These are phyloP conservation scores for Urocynchramus pylzowi DNA, from an alignment of 2,113 vertebrate species.

Conservation along the genomic window DNA sequence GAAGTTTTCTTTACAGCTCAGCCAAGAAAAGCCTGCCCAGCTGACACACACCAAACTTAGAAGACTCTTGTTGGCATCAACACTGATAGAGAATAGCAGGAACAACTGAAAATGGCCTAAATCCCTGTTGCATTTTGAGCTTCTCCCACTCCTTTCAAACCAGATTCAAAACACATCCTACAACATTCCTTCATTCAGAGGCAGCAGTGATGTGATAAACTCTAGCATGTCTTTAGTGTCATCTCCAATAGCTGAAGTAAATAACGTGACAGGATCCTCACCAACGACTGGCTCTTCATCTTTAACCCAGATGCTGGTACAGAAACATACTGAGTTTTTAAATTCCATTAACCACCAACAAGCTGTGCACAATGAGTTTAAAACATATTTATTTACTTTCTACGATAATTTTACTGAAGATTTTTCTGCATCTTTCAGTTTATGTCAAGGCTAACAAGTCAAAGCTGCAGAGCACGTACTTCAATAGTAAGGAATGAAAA, in stretches of 20 bases:
- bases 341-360: not conserved
- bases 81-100: not conserved
- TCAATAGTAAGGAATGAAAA: not conserved
- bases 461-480: not conserved
- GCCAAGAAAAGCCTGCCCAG: not conserved
- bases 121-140: not conserved
- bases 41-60: not conserved
- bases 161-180: not conserved
- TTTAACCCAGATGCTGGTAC: not conserved
- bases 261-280: not conserved
- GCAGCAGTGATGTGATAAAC: not conserved
- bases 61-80: not conserved
- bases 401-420: not conserved
- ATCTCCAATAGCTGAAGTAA: not conserved
- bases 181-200: not conserved
- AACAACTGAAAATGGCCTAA: not conserved
- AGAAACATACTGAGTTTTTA: not conserved
- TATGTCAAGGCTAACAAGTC: not conserved
- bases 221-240: not conserved
- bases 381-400: not conserved
- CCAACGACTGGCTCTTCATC: not conserved
- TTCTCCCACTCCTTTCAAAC: not conserved
- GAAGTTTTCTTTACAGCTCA: conserved; percentile 15
- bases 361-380: not conserved
- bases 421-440: not conserved